Conservation (phyloP, 2,797 vertebrate genomes). For the Lacerta bilineata region DNA sequence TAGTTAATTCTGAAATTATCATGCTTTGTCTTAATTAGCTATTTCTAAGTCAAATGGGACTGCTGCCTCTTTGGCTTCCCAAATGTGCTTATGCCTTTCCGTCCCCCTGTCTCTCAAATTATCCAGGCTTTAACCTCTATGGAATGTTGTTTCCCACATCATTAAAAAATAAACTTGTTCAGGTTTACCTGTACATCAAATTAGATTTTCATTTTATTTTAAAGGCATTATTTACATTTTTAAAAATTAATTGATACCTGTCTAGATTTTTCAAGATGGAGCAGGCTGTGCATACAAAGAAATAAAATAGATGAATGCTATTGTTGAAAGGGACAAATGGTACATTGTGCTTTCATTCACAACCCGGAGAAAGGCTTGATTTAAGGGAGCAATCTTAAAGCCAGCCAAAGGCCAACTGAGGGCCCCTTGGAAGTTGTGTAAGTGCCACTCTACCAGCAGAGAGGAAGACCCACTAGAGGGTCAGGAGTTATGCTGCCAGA, state of each 20-base stretch:
- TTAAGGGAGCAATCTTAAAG: not conserved
- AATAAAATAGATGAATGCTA: not conserved
- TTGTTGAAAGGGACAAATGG: not conserved
- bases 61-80: conserved; percentile 18
- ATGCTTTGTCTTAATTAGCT: too few species aligned
- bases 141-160: not conserved
- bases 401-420: too few species aligned
- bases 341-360: not conserved
- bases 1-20: too few species aligned
- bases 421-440: too few species aligned
- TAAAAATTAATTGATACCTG: not conserved
- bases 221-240: not conserved
- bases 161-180: not conserved
- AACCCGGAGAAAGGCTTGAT: not conserved
- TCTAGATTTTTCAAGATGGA: not conserved
- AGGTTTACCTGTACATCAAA: not conserved
- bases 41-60: conserved; percentile 46
- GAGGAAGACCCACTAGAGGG: too few species aligned
- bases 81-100: not conserved
- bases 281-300: not conserved
- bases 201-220: not conserved
- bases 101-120: not conserved
- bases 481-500: too few species aligned
- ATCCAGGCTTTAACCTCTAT: conserved; percentile 15
- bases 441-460: too few species aligned